These are phyloP conservation scores for Platalea minor DNA, from an alignment of 2,797 vertebrate genomes.

Conservation along the genomic window DNA sequence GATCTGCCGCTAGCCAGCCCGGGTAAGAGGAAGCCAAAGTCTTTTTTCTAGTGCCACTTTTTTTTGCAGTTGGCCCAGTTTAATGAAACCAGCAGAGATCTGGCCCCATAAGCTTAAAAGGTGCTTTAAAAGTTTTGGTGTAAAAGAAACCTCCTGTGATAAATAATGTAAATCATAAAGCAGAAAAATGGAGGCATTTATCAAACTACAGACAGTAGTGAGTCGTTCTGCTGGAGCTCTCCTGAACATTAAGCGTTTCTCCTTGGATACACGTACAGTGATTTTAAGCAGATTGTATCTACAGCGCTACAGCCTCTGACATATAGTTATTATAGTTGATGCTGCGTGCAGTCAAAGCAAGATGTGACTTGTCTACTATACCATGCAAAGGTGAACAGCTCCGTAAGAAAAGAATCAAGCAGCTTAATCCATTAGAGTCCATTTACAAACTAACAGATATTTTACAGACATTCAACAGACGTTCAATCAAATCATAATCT, in stretches of 20 bases:
- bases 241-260: not conserved
- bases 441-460: conserved; percentile 68
- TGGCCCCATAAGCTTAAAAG: not conserved
- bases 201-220: not conserved
- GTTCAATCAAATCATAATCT: conserved; percentile 67
- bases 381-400: conserved; percentile 65
- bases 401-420: conserved; percentile 41
- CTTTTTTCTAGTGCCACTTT: not conserved
- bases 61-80: not conserved
- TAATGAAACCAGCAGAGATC: not conserved
- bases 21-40: not conserved
- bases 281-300: conserved; percentile 39
- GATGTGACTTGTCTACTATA: conserved; percentile 58
- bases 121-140: not conserved
- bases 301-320: conserved; percentile 38
- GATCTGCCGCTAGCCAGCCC: not conserved
- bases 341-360: conserved; percentile 34
- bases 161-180: not conserved
- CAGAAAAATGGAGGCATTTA: not conserved
- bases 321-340: conserved; percentile 52
- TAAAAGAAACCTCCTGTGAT: not conserved
- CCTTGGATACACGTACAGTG: not conserved
- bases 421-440: conserved; percentile 60
- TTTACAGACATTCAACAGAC: conserved; percentile 69
- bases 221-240: not conserved